Conservation (phyloP, 2,888 invertebrate species). For the Meiosimyza platycephala region DNA sequence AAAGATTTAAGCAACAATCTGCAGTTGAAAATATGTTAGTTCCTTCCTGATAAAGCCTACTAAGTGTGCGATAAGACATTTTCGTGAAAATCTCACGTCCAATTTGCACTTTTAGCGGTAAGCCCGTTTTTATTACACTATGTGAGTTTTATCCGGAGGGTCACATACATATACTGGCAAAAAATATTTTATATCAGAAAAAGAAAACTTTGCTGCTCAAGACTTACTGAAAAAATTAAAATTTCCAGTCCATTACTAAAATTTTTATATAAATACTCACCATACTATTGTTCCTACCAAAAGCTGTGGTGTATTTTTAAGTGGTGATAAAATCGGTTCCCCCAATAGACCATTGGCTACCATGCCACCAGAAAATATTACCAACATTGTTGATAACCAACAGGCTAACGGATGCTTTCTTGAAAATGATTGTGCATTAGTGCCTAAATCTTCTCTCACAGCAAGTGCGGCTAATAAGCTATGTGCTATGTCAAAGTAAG, state of each 20-base stretch:
- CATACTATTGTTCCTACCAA: conserved; percentile 92
- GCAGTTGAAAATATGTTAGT: too few species aligned
- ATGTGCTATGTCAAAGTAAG: conserved; percentile 99
- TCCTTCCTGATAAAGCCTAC: too few species aligned
- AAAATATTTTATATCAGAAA: too few species aligned
- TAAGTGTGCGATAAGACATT: too few species aligned
- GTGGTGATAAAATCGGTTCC: conserved; percentile 93
- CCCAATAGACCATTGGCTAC: conserved; percentile 92
- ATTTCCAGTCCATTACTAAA: neutral
- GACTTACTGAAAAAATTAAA: neutral
- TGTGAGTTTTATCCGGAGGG: neutral
- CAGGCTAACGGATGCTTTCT: conserved; percentile 97
- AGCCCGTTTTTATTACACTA: neutral
- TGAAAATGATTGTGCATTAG: conserved; percentile 91
- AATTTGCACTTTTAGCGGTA: too few species aligned
- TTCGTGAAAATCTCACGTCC: too few species aligned
- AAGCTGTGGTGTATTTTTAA: conserved; percentile 95
- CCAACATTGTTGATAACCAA: conserved; percentile 98
- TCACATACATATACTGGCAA: neutral
- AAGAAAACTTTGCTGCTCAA: neutral
- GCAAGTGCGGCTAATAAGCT: conserved; percentile 93
- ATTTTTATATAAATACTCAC: conserved; percentile 69
- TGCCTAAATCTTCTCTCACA: conserved; percentile 93
- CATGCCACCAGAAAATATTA: conserved; percentile 97
- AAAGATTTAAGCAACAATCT: too few species aligned